These are phyloP conservation scores for Macquaria ambigua DNA, from an alignment of 2,113 vertebrate genomes.

Conservation along the genomic window DNA sequence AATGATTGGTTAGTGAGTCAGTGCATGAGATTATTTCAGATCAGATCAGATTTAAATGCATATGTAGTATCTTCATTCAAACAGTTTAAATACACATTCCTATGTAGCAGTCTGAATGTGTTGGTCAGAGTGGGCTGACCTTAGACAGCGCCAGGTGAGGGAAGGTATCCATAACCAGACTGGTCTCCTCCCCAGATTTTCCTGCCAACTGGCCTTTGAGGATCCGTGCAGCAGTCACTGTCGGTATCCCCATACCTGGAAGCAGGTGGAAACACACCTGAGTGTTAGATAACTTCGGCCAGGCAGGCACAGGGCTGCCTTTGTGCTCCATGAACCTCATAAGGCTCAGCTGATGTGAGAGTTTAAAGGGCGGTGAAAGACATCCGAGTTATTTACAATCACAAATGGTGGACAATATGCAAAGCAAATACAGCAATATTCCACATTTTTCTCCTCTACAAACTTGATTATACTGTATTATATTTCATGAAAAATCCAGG, in stretches of 20 bases:
- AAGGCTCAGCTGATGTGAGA: constrained; percentile 15
- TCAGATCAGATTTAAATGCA: not conserved
- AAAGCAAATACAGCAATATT: not conserved
- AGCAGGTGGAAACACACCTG: constrained; percentile 45
- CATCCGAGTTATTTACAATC: constrained; percentile 4
- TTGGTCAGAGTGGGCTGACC: constrained; percentile 68
- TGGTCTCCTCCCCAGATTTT: constrained; percentile 83
- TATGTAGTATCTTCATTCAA: not conserved
- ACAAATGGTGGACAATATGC: not conserved
- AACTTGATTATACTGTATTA: not conserved
- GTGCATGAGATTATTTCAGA: not conserved
- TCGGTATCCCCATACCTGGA: constrained; percentile 87
- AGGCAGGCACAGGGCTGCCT: constrained; percentile 8
- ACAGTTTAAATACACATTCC: not conserved
- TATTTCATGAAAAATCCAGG: not conserved
- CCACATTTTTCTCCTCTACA: not conserved
- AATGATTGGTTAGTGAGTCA: not conserved
- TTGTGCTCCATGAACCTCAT: constrained; percentile 26
- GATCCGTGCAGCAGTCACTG: constrained; percentile 86
- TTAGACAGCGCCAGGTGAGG: constrained; percentile 86
- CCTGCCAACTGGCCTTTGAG: constrained; percentile 85
- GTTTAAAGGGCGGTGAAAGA: constrained; percentile 27
- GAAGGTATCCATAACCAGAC: constrained; percentile 87
- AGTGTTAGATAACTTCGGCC: constrained; percentile 35
- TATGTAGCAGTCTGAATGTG: not conserved